phyloP scores from a whole-genome alignment of 2,113 vertebrate species.

The Zingel zingel region DNA sequence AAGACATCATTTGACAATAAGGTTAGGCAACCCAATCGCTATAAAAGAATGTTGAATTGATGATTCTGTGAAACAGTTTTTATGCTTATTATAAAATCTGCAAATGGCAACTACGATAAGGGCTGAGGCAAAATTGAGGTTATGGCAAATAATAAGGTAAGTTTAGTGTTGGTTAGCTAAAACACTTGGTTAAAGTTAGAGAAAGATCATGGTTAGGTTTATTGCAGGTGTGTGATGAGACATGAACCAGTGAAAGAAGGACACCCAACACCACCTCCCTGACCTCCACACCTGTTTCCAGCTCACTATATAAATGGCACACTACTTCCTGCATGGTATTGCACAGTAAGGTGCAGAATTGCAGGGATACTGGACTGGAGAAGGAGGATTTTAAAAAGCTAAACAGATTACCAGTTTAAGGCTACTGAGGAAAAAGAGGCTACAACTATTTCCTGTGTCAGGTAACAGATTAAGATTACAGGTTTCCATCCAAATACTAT shows the following conservation, averaged over 20 bases:
- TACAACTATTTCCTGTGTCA: background rate
- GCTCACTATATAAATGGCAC: too few relatives aligned
- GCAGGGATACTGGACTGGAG: background rate
- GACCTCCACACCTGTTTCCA: too few relatives aligned
- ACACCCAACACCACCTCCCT: too few relatives aligned
- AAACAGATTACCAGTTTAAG: slow-evolving; percentile 16
- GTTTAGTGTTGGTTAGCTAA: background rate
- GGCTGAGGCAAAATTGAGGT: background rate
- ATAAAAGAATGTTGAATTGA: background rate
- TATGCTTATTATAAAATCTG: background rate
- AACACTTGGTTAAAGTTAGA: background rate
- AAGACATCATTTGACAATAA: background rate
- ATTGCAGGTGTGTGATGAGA: too few relatives aligned
- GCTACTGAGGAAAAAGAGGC: background rate
- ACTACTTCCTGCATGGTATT: background rate
- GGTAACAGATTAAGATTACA: background rate
- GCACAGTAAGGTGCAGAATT: background rate
- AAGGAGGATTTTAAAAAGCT: background rate
- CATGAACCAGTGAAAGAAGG: too few relatives aligned
- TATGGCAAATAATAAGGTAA: background rate
- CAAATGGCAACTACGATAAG: background rate
- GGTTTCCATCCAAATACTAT: slow-evolving; percentile 11
- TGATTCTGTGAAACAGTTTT: background rate
- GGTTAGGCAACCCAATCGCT: background rate
- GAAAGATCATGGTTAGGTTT: background rate